These are phyloP conservation scores for Phycodurus eques DNA, from an alignment of 2,113 vertebrate species.

Conservation along the genomic window DNA sequence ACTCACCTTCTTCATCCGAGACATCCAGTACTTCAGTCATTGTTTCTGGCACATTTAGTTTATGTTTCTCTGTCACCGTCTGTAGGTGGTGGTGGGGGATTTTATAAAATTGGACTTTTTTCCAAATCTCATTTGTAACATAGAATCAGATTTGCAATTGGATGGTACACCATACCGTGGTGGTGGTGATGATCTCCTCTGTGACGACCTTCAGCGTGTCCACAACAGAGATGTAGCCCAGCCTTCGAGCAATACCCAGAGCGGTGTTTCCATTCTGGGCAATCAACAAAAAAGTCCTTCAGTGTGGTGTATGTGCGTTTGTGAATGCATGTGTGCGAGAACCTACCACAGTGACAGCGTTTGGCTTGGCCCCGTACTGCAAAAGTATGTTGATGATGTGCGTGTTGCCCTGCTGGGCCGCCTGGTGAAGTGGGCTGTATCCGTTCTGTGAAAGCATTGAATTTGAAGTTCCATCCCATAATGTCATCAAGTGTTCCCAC, in stretches of 20 bases:
- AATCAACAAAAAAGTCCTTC: background rate
- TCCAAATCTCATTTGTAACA: background rate
- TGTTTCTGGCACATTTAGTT: conserved; percentile 96
- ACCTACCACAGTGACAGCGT: conserved; percentile 88
- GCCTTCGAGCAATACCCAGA: conserved; percentile 86
- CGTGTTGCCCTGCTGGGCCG: conserved; percentile 96
- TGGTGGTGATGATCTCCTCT: conserved; percentile 93
- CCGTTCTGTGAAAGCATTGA: conserved; percentile 78
- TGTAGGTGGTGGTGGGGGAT: conserved; percentile 42
- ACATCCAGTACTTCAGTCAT: conserved; percentile 98
- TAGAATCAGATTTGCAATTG: background rate
- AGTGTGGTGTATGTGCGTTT: background rate
- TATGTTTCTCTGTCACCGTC: conserved; percentile 98
- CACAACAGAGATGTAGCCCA: conserved; percentile 98
- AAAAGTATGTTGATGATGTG: conserved; percentile 95
- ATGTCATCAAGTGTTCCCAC: background rate
- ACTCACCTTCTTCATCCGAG: conserved; percentile 96
- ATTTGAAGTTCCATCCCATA: background rate
- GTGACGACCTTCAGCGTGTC: conserved; percentile 96
- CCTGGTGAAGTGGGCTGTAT: conserved; percentile 95
- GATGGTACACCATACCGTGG: conserved; percentile 77
- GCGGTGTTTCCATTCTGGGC: conserved; percentile 93
- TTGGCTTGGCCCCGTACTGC: conserved; percentile 90
- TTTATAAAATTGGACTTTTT: background rate
- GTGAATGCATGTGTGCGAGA: background rate